Percentiles rank a stretch among this genome's conserved stretches.
phyloP scores from a whole-genome alignment of 2,113 vertebrate species.

The Harpagus bidentatus region DNA sequence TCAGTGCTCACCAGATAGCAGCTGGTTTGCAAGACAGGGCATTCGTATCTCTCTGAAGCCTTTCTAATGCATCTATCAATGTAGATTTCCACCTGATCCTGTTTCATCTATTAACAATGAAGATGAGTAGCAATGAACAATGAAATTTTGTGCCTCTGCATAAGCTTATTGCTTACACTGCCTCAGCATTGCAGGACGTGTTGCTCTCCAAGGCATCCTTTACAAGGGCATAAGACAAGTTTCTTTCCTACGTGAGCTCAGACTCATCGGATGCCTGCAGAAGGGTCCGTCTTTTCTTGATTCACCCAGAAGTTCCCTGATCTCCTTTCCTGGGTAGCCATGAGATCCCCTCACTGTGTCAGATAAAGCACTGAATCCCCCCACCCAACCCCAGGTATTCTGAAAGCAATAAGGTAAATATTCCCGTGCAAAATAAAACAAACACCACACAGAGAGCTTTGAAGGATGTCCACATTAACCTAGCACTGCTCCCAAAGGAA shows the following conservation, averaged over 20 bases:
- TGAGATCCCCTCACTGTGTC: background rate
- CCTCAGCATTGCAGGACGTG: background rate
- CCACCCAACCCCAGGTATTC: background rate
- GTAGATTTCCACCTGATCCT: background rate
- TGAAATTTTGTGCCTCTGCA: background rate
- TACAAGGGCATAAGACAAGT: background rate
- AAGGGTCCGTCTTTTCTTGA: background rate
- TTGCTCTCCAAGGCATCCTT: background rate
- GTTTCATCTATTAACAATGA: background rate
- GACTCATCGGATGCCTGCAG: fast-evolving
- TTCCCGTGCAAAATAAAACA: background rate
- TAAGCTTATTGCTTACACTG: background rate
- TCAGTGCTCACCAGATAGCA: background rate
- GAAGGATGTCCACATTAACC: background rate
- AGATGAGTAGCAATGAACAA: background rate
- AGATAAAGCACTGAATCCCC: background rate
- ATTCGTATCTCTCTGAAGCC: background rate
- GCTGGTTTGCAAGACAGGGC: background rate
- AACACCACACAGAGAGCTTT: background rate
- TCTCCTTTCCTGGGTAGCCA: background rate
- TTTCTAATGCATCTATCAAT: background rate
- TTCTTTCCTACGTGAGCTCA: background rate
- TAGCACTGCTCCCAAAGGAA: background rate
- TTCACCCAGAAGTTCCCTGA: background rate
- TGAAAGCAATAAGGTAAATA: background rate